phyloP scores from a whole-genome alignment of 23 tunicate genomes.

The Halocynthia aurantium region DNA sequence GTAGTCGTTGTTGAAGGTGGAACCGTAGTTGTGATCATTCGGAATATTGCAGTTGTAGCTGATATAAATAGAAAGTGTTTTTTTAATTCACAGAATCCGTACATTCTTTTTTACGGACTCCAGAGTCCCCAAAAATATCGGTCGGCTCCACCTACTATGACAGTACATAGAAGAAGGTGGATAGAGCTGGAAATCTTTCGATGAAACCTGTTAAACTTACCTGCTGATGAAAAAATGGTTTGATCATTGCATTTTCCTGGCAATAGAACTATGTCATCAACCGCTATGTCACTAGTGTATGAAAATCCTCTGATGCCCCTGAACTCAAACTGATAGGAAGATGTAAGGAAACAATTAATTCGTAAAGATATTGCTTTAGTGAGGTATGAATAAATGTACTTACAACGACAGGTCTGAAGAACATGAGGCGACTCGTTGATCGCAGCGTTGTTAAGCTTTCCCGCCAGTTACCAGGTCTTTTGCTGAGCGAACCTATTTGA shows the following conservation, averaged over 20 bases:
- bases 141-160: too few relatives aligned
- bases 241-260: slow-evolving; percentile 21
- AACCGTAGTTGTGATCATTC: slow-evolving; percentile 5
- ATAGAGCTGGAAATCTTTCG: too few relatives aligned
- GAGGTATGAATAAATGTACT: not conserved
- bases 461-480: slow-evolving; percentile 5
- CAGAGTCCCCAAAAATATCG: too few relatives aligned
- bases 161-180: too few relatives aligned
- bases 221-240: slow-evolving; percentile 3
- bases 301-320: slow-evolving; percentile 14
- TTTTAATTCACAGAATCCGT: too few relatives aligned
- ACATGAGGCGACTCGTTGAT: slow-evolving; percentile 5
- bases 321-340: slow-evolving; percentile 17
- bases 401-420: slow-evolving; percentile 19
- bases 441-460: slow-evolving; percentile 15
- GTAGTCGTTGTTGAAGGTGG: slow-evolving; percentile 9
- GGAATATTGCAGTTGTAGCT: slow-evolving; percentile 18
- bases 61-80: not conserved
- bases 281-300: slow-evolving; percentile 15
- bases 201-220: not conserved
- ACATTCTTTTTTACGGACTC: too few relatives aligned
- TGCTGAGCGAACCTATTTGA: not conserved
- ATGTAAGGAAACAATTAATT: too few relatives aligned
- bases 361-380: too few relatives aligned
- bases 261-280: slow-evolving; percentile 10